These are phyloP conservation scores for Byasa hedistus DNA, from an alignment of 2,888 invertebrate genomes.

Conservation along the genomic window DNA sequence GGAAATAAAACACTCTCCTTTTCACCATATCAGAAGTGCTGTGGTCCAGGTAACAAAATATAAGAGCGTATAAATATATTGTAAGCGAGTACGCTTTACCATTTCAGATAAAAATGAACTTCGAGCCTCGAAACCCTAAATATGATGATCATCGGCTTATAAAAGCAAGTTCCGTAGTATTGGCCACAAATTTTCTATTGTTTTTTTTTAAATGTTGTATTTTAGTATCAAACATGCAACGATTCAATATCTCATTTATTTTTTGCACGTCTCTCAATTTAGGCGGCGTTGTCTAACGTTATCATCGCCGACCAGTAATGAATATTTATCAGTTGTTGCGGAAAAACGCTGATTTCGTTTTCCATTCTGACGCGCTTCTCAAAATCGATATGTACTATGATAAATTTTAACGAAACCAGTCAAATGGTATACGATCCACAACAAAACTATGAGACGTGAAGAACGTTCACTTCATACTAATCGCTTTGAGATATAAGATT, in stretches of 20 bases:
- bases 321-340: conserved; percentile 68
- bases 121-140: too few species aligned
- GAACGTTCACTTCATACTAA: too few species aligned
- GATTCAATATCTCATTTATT: conserved; percentile 5
- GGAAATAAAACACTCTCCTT: too few species aligned
- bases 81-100: too few species aligned
- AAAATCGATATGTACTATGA: conserved; percentile 48
- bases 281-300: conserved; percentile 49
- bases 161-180: neutral
- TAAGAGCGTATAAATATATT: too few species aligned
- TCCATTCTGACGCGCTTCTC: conserved; percentile 38
- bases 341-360: conserved; percentile 63
- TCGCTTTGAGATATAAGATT: too few species aligned
- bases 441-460: neutral
- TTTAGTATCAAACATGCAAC: neutral
- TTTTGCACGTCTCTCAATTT: conserved; percentile 39
- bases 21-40: too few species aligned
- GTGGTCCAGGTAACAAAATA: too few species aligned
- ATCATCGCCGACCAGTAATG: conserved; percentile 59
- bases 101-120: too few species aligned
- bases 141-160: too few species aligned
- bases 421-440: neutral
- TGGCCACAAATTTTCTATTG: too few species aligned
- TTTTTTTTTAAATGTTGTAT: neutral
- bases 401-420: conserved; percentile 12